Conservation (phyloP, 1,140 invertebrate genomes). For the Nasonia giraulti region DNA sequence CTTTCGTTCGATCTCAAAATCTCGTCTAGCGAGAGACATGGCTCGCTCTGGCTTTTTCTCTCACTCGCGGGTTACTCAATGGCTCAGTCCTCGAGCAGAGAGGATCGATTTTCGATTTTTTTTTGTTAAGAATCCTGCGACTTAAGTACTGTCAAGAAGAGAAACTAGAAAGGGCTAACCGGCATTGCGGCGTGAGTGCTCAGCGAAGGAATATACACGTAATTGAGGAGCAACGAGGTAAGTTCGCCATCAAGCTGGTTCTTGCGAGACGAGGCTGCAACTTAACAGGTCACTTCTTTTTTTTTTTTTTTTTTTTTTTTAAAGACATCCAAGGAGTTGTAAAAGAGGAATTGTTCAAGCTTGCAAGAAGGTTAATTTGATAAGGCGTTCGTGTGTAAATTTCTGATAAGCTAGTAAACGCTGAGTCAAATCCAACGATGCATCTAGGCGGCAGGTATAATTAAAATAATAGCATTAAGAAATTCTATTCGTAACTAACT, state of each 20-base stretch:
- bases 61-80: slow-evolving; percentile 9
- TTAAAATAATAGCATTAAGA: slow-evolving; percentile 68
- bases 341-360: slow-evolving; percentile 49
- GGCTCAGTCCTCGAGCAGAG: slow-evolving; percentile 24
- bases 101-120: slow-evolving; percentile 36
- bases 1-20: background rate
- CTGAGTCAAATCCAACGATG: slow-evolving; percentile 66
- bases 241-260: slow-evolving; percentile 36
- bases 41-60: slow-evolving; percentile 12
- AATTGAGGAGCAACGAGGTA: slow-evolving; percentile 42
- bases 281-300: slow-evolving; percentile 45
- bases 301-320: slow-evolving; percentile 2
- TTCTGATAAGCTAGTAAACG: slow-evolving; percentile 51
- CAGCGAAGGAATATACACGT: slow-evolving; percentile 33
- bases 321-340: slow-evolving; percentile 43
- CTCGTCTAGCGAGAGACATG: slow-evolving; percentile 33
- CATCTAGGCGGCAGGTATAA: slow-evolving; percentile 70
- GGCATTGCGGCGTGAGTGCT: slow-evolving; percentile 47
- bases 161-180: slow-evolving; percentile 57
- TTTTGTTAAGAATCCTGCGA: slow-evolving; percentile 9
- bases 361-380: slow-evolving; percentile 49
- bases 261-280: slow-evolving; percentile 43
- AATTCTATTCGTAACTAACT: slow-evolving; percentile 71
- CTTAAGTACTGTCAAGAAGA: slow-evolving; percentile 52
- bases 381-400: slow-evolving; percentile 39